Evolutionary conservation across 2,113 vertebrate species (phyloP).

Genomic region (Apodemus sylvaticus): DNA sequence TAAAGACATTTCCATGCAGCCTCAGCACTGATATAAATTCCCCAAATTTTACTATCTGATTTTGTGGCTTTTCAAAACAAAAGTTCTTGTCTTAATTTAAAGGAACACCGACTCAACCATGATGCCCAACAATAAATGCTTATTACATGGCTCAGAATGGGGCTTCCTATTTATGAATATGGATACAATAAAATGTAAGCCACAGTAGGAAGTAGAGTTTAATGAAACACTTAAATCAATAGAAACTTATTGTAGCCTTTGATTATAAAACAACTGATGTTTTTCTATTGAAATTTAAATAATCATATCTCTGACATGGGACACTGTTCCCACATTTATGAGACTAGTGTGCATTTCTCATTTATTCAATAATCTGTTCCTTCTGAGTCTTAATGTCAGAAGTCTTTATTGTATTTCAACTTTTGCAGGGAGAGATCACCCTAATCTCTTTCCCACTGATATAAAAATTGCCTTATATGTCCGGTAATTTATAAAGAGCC

Average conservation of each 20-base stretch:
- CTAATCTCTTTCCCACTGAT: neutral
- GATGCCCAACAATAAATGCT: neutral
- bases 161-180: neutral
- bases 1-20: conserved; percentile 46
- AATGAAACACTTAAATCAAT: conserved; percentile 49
- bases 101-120: neutral
- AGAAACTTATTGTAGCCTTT: conserved; percentile 17
- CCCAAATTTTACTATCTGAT: conserved; percentile 34
- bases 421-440: neutral
- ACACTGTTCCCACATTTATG: neutral
- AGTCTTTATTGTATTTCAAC: neutral
- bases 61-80: conserved; percentile 31
- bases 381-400: neutral
- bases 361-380: neutral
- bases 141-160: neutral
- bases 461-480: neutral
- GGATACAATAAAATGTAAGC: neutral
- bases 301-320: neutral
- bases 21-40: conserved; percentile 45
- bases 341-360: neutral
- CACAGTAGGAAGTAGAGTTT: conserved; percentile 5
- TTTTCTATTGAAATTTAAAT: neutral
- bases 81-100: conserved; percentile 48
- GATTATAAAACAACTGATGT: neutral
- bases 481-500: neutral